These are phyloP conservation scores for Chrysolina americana DNA, from an alignment of 2,888 invertebrate genomes.

Conservation along the genomic window DNA sequence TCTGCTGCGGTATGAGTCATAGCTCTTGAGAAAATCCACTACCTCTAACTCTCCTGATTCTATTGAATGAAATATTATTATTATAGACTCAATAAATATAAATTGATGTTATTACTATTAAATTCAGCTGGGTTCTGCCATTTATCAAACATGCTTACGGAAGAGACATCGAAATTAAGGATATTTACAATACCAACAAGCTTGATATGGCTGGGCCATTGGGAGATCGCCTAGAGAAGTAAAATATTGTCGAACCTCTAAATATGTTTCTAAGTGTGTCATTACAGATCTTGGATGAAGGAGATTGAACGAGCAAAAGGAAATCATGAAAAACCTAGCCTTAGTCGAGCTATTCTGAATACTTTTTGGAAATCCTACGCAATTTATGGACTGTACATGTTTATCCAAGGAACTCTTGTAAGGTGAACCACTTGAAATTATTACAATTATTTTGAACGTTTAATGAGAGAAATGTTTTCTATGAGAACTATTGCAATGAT, in stretches of 20 bases:
- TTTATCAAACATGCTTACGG: slow-evolving; percentile 76
- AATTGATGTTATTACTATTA: too few species aligned
- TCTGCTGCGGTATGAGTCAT: too few species aligned
- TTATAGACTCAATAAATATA: too few species aligned
- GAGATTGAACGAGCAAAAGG: slow-evolving; percentile 72
- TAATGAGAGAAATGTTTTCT: too few species aligned
- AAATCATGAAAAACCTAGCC: slow-evolving; percentile 73
- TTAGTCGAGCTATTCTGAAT: slow-evolving; percentile 57
- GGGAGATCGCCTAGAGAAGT: slow-evolving; percentile 77
- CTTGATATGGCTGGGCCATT: slow-evolving; percentile 76
- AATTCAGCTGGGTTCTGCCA: slow-evolving; percentile 77
- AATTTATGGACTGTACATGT: slow-evolving; percentile 24
- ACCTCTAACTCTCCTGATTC: too few species aligned
- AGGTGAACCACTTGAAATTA: slow-evolving; percentile 8
- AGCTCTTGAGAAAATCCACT: too few species aligned
- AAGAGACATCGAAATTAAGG: slow-evolving; percentile 75
- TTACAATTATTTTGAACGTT: too few species aligned
- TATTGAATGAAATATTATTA: too few species aligned
- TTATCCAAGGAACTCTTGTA: slow-evolving; percentile 18
- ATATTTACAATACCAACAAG: slow-evolving; percentile 76
- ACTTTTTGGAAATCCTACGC: slow-evolving; percentile 29
- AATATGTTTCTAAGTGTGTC: too few species aligned
- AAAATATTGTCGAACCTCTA: too few species aligned
- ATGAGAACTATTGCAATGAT: too few species aligned
- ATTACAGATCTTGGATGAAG: slow-evolving; percentile 73